Base-by-base conservation (phyloP, 2,888 invertebrate species). In the Omphaloscelis lunosa region DNA sequence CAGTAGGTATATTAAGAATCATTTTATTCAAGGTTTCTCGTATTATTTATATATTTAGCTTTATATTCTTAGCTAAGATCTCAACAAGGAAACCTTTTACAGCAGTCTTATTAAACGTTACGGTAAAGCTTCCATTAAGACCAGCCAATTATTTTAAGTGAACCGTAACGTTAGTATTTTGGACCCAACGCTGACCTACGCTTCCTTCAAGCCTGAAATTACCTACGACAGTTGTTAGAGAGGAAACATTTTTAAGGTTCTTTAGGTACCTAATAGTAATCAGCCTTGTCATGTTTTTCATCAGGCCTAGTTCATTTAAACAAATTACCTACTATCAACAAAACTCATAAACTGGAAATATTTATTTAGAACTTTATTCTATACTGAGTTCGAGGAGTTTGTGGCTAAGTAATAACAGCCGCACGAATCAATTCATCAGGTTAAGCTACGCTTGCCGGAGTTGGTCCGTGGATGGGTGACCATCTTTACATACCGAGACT, bases 101-200 rank as follows among this genome's bases (percentile, higher is more conserved):
- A 68, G 48, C 12, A 58, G 56, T 72, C 78, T 71, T 79, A 79
- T 69, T 72, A 75, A 82, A 74, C 68, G 63, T 77, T 62, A 81
- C 72, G 48, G 34, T 72, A 72, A 79, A 51, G 65, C 41, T 51
- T 75, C 68, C 72, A 82, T 79, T 82, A 82, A 79, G 82, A 69
- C 69, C 56, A 62, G 41, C 72, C 82, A 82, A 82, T 82, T 82
- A 82, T 63, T 82, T 82, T 82, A 82, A 82, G 82, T 82, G 82
- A 58, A 59, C 48, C 82, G 72, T 72, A 79, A 66, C 56, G 68
- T 45, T 63, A 82, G 72, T 79, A 65, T 82, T 82, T 75, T 75
- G 61, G 68, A 68, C 56, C 59, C 34, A 66, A 72, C 11, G 48
- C 51, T 79, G 74, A 74, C 79, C 79, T 75, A 45, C 41, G 73